phyloP scores from a whole-genome alignment of 2,113 vertebrate species.

The Orcinus orca region DNA sequence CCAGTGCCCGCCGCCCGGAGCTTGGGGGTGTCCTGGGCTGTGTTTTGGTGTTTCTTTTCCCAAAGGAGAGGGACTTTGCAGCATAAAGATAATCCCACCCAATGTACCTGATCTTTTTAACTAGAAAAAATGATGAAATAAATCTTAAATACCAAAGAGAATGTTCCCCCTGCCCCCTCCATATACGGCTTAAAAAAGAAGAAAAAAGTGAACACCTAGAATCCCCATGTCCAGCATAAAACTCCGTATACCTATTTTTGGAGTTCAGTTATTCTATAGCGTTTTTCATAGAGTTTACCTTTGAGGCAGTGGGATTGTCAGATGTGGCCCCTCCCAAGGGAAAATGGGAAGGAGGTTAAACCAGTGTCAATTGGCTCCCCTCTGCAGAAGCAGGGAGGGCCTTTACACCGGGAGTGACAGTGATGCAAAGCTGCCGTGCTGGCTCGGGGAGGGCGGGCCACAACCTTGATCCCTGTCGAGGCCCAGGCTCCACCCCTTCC shows the following conservation, averaged over 20 bases:
- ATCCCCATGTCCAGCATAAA: fast-evolving
- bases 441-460: fast-evolving
- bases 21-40: too few species aligned
- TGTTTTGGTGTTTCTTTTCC: not conserved
- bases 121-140: not conserved
- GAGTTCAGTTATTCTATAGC: fast-evolving
- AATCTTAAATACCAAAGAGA: not conserved
- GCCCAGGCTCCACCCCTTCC: fast-evolving
- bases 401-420: fast-evolving
- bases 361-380: fast-evolving
- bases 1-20: fast-evolving
- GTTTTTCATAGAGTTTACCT: fast-evolving
- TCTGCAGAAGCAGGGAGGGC: not conserved
- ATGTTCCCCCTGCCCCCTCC: fast-evolving
- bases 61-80: not conserved
- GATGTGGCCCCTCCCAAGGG: fast-evolving
- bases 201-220: fast-evolving
- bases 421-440: fast-evolving
- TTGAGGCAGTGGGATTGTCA: fast-evolving
- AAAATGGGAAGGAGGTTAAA: fast-evolving
- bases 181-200: not conserved
- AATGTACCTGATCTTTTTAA: not conserved
- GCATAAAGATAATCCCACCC: not conserved
- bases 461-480: fast-evolving
- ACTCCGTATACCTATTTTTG: fast-evolving